A percentile compares a stretch with the other conserved stretches of the same genome.
phyloP scores from a whole-genome alignment of 64 coral and sea anemone genomes.

The Stylophora pistillata region DNA sequence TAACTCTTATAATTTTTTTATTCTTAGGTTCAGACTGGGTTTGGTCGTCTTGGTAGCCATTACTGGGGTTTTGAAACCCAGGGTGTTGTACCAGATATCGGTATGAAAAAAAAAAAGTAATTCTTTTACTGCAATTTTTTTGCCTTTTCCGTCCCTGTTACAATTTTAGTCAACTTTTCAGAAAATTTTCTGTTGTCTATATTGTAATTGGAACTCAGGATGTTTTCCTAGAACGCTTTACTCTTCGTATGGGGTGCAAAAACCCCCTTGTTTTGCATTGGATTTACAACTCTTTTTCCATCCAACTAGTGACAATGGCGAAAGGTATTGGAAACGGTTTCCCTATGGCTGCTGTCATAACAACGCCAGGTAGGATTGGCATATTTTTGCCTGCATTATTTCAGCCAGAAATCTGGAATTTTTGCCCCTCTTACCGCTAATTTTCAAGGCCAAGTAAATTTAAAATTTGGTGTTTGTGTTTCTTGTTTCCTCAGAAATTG shows the following conservation, averaged over 20 bases:
- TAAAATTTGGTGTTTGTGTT: neutral
- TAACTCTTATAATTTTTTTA: neutral
- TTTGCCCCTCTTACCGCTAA: too few species aligned
- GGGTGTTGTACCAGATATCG: slow-evolving; percentile 93
- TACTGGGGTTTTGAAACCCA: slow-evolving; percentile 96
- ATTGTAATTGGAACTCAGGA: too few species aligned
- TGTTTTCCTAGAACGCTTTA: too few species aligned
- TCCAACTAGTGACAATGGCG: slow-evolving; percentile 85
- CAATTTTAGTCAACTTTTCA: too few species aligned
- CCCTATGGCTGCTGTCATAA: slow-evolving; percentile 90
- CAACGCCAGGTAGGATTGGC: slow-evolving; percentile 84
- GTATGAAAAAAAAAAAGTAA: neutral
- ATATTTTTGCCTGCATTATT: too few species aligned
- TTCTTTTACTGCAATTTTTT: neutral
- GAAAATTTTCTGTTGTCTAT: too few species aligned
- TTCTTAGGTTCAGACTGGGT: slow-evolving; percentile 86
- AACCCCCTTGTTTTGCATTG: neutral
- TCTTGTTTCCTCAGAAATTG: slow-evolving; percentile 68
- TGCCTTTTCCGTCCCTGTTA: neutral
- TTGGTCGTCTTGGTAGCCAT: slow-evolving; percentile 92
- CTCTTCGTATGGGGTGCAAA: too few species aligned
- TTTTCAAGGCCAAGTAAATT: neutral
- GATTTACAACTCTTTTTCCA: neutral
- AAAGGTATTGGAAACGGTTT: slow-evolving; percentile 97
- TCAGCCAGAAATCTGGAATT: too few species aligned